Conservation (phyloP, 2,888 invertebrate species). For the Sthenelais limicola region DNA sequence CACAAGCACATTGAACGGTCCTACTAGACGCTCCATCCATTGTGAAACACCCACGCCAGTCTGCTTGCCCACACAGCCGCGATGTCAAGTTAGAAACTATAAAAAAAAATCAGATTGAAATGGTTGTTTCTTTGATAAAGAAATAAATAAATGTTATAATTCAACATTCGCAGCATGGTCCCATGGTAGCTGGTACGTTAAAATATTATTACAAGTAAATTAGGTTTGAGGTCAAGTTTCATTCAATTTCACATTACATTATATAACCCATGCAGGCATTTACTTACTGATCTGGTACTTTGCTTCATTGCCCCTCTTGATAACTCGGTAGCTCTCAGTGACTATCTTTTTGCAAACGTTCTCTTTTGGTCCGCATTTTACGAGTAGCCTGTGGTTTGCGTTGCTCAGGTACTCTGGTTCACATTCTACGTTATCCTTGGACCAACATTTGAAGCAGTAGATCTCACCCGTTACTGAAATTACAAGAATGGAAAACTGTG, state of each 20-base stretch:
- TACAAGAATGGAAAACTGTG: too few species aligned
- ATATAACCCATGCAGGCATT: too few species aligned
- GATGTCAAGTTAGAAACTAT: conserved; percentile 34
- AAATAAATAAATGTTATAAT: too few species aligned
- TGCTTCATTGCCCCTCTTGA: conserved; percentile 26
- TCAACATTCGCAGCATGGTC: too few species aligned
- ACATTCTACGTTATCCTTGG: conserved; percentile 28
- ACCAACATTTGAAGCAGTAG: conserved; percentile 27
- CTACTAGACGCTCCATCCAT: conserved; percentile 56
- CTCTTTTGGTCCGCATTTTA: conserved; percentile 6
- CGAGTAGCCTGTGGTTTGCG: neutral
- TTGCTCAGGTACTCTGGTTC: neutral
- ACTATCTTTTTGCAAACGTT: conserved; percentile 37
- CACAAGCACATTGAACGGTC: conserved; percentile 60
- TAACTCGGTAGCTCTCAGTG: conserved; percentile 22
- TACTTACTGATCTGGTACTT: conserved; percentile 31
- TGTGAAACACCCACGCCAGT: conserved; percentile 55
- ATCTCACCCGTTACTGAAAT: too few species aligned
- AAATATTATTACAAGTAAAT: too few species aligned
- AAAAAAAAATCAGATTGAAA: neutral
- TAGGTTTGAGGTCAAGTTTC: too few species aligned
- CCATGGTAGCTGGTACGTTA: too few species aligned
- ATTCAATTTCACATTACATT: too few species aligned
- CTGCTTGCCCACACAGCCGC: conserved; percentile 44
- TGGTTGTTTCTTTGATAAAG: too few species aligned